Conservation (phyloP, 2,113 vertebrate species). For the Gallinago paraguaiae region DNA sequence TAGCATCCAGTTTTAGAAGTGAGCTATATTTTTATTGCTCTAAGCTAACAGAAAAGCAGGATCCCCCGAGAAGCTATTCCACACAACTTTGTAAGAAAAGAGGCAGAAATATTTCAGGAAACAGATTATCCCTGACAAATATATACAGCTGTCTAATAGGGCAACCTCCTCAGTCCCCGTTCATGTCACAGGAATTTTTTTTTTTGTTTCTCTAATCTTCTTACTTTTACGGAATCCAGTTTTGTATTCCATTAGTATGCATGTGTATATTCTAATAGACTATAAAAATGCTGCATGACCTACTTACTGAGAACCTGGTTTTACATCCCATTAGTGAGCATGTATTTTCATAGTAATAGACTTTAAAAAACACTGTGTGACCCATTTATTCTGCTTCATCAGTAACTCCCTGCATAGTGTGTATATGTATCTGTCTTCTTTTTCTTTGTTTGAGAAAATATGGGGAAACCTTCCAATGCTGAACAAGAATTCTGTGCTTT, state of each 20-base stretch:
- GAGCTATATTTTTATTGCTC: conserved; percentile 21
- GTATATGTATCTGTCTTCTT: not conserved
- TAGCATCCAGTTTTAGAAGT: conserved; percentile 19
- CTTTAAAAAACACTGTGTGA: conserved; percentile 45
- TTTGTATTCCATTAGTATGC: conserved; percentile 60
- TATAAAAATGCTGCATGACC: conserved; percentile 56
- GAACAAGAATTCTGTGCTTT: not conserved
- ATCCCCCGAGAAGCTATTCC: not conserved
- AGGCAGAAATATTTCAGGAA: conserved; percentile 51
- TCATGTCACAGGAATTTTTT: conserved; percentile 24
- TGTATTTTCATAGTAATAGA: conserved; percentile 47
- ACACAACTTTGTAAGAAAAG: conserved; percentile 15
- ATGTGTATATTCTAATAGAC: conserved; percentile 54
- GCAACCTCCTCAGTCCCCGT: conserved; percentile 22
- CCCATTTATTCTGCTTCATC: conserved; percentile 59
- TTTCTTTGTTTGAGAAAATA: not conserved
- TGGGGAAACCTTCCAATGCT: not conserved
- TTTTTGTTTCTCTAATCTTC: conserved; percentile 53
- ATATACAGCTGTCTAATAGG: conserved; percentile 46
- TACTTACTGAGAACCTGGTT: conserved; percentile 58
- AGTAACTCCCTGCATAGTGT: not conserved
- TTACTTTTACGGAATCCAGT: conserved; percentile 50
- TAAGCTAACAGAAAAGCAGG: not conserved
- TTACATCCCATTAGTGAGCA: conserved; percentile 54
- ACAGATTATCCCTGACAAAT: conserved; percentile 48